Base-by-base conservation (phyloP, 1,140 invertebrate genomes). In the Drosophila subobscura region DNA sequence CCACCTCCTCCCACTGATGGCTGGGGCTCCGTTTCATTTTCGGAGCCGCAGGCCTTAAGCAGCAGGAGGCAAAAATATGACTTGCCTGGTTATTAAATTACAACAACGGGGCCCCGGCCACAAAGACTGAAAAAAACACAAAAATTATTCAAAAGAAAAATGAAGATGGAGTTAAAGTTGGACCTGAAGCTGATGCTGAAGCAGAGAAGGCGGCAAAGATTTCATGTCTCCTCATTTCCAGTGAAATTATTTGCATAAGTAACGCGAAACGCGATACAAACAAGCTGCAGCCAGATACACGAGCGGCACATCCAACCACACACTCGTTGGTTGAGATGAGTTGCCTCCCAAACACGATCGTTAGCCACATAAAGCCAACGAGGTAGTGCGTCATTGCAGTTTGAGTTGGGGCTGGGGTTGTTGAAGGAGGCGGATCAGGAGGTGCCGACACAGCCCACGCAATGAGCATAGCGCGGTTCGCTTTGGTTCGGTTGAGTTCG, bases 181-280 rank as follows among this genome's bases (percentile, higher is more conserved):
- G 22, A 25, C 4, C 25, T 7, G 44, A 4, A 16, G 4, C 5
- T 37, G n/a, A 22, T 41, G 16, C 16, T 20, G 41, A 22, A 40
- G n/a, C 2, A 37, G 54, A 45, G 33, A 12, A 3, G 47, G 22
- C 27, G 14, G 23, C 57, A 56, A 60, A 68, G 72, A 83, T 81
- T 88, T 68, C 74, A 71, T 72, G 81, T 77, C 81, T 81, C 33
- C 74, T 74, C 70, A 67, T 72, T 86, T 86, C 78, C 74, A 86
- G 73, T 77, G 83, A 86, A 86, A 86, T 86, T 86, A 86, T 86
- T 86, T 86, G 83, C 83, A 86, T 86, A 86, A 86, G 84, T 83
- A 86, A 86, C 83, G 84, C 78, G 83, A 86, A 88, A 86, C 74
- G 81, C 80, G 78, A 47, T 23, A 68, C 65, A 61, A 77, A 64